Percentiles rank a stretch among this genome's conserved stretches.
Conservation (phyloP, 2,113 vertebrate species). For the Pteronura brasiliensis region DNA sequence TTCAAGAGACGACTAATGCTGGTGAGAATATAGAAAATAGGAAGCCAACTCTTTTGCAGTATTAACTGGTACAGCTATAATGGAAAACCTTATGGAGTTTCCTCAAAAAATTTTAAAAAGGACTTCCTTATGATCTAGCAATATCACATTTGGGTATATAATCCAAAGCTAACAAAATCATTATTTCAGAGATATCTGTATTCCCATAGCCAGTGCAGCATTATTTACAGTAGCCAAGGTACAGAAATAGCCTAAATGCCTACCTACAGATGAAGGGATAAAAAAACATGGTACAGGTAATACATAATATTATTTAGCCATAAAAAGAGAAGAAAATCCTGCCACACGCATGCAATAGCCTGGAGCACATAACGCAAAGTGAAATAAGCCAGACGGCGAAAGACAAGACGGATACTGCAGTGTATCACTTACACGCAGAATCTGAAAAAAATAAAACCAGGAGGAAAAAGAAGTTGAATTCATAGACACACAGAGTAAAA, state of each 20-base stretch:
- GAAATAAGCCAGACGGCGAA: neutral
- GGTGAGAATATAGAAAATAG: neutral
- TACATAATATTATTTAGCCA: neutral
- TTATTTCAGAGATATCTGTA: neutral
- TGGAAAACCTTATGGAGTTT: neutral
- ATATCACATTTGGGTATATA: neutral
- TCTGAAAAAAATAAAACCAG: neutral
- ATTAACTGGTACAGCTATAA: neutral
- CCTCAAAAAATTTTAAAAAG: neutral
- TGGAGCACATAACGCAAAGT: neutral
- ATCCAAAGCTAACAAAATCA: neutral
- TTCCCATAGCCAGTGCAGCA: neutral
- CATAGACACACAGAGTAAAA: neutral
- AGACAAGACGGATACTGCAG: neutral
- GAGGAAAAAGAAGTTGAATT: neutral
- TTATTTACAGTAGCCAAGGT: neutral
- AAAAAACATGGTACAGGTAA: neutral
- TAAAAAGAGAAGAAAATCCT: neutral
- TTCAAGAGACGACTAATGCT: neutral
- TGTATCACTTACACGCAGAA: neutral
- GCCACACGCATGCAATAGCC: neutral
- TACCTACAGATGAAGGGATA: neutral
- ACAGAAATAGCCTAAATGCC: neutral
- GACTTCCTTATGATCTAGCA: neutral
- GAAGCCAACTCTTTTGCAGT: neutral